Evolutionary conservation across 1,140 invertebrate genomes (phyloP).

Genomic region (Achroia grisella): DNA sequence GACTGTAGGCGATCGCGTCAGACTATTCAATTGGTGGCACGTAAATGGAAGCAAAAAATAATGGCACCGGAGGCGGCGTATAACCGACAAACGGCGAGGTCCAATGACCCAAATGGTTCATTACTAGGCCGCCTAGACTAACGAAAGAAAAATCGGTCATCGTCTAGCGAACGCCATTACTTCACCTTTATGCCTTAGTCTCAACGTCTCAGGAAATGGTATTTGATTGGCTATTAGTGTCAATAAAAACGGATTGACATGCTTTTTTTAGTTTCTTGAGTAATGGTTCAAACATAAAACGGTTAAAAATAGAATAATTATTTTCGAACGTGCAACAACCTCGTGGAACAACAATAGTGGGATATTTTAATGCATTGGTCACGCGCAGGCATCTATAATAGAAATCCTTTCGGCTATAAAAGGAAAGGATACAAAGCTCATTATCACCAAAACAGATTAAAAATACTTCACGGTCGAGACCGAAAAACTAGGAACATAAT

Average conservation of each 20-base stretch:
- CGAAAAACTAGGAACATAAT: slow-evolving; percentile 10
- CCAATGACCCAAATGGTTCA: slow-evolving; percentile 69
- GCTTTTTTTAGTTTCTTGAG: background rate
- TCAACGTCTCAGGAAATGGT: background rate
- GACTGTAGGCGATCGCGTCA: slow-evolving; percentile 33
- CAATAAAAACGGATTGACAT: slow-evolving; percentile 8
- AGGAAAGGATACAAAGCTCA: background rate
- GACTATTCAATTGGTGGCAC: slow-evolving; percentile 36
- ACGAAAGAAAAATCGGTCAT: slow-evolving; percentile 65
- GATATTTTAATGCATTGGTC: background rate
- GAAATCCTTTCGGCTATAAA: background rate
- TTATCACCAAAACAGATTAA: background rate
- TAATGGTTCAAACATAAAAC: background rate
- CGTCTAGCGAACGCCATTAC: slow-evolving; percentile 9
- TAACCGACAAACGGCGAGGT: slow-evolving; percentile 59
- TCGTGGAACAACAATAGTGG: too few species aligned
- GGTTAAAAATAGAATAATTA: background rate
- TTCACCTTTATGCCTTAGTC: slow-evolving; percentile 1
- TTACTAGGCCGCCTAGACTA: slow-evolving; percentile 53
- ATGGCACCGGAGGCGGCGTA: slow-evolving; percentile 49
- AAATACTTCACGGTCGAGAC: background rate
- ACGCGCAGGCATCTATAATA: background rate
- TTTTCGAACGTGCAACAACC: background rate
- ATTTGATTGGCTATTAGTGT: slow-evolving; percentile 10
- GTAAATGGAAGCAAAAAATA: slow-evolving; percentile 56